Conservation (phyloP, 2,113 vertebrate species). For the Platysteira castanea region DNA sequence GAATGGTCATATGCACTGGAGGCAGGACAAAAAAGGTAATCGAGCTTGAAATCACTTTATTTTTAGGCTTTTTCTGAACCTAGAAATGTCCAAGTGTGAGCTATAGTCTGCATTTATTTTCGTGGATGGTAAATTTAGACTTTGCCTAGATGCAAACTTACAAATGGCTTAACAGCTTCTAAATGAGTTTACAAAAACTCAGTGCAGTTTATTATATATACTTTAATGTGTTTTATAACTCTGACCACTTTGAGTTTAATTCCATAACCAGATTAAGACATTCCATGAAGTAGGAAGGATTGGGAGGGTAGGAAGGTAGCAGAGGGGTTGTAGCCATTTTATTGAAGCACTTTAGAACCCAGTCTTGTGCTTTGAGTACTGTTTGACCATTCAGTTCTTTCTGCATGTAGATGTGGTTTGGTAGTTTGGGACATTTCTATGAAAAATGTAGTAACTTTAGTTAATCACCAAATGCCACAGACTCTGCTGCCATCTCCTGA, state of each 20-base stretch:
- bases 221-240: neutral
- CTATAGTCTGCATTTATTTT: neutral
- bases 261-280: constrained; percentile 7
- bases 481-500: constrained; percentile 51
- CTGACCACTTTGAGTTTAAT: neutral
- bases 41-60: neutral
- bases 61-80: neutral
- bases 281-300: neutral
- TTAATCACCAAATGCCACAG: neutral
- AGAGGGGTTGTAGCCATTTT: neutral
- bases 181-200: neutral
- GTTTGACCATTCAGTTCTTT: neutral
- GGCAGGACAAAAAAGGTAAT: neutral
- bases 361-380: neutral
- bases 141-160: neutral
- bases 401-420: neutral
- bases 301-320: neutral
- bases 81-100: neutral
- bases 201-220: neutral
- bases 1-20: neutral
- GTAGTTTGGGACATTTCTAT: neutral
- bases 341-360: neutral
- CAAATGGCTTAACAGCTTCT: neutral
- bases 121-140: neutral
- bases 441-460: neutral